Conservation (phyloP, 2,113 vertebrate species). For the Carassius auratus region DNA sequence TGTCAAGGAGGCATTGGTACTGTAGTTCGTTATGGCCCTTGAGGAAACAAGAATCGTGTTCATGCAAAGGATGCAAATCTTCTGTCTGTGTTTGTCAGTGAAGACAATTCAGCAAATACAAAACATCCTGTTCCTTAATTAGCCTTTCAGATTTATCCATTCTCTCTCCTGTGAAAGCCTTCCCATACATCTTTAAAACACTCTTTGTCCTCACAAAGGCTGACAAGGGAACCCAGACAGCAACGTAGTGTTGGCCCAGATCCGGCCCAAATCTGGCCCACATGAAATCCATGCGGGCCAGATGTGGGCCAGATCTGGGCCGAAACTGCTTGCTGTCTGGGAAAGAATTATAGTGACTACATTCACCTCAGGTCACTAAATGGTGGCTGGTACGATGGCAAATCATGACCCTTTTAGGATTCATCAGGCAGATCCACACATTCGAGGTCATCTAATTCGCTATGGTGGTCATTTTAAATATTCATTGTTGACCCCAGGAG, state of each 20-base stretch:
- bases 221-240: background rate
- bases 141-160: conserved; percentile 41
- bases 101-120: conserved; percentile 28
- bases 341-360: conserved; percentile 27
- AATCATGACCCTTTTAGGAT: conserved; percentile 63
- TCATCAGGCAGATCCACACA: conserved; percentile 55
- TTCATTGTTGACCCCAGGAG: conserved; percentile 71
- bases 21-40: background rate
- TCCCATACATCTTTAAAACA: conserved; percentile 36
- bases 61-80: conserved; percentile 1
- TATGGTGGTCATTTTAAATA: conserved; percentile 64
- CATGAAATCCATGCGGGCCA: too few relatives aligned
- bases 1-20: conserved; percentile 36
- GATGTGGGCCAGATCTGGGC: too few relatives aligned
- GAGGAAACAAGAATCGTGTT: conserved; percentile 6
- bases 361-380: conserved; percentile 53
- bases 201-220: conserved; percentile 1
- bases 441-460: conserved; percentile 75
- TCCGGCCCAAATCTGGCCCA: too few relatives aligned
- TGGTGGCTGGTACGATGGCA: conserved; percentile 51
- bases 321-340: background rate
- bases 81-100: conserved; percentile 14
- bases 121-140: conserved; percentile 40
- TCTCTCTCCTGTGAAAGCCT: conserved; percentile 12
- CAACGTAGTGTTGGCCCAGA: too few relatives aligned